Conservation (phyloP, 2,888 invertebrate genomes). For the Ormyrus nitidulus region DNA sequence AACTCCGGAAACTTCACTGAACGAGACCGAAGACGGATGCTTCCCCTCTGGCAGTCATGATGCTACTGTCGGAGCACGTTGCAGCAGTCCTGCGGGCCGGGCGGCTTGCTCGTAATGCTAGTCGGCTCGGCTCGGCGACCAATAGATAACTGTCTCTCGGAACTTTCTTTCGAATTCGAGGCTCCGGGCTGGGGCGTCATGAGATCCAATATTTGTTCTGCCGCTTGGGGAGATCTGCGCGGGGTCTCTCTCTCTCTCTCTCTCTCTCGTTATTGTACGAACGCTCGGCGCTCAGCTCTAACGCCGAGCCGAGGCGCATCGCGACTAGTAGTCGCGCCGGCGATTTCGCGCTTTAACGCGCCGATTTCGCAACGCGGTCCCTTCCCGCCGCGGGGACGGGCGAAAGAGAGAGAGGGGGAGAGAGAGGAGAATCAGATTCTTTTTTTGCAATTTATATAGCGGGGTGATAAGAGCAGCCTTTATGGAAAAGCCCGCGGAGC, state of each 20-base stretch:
- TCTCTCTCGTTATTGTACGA: no score
- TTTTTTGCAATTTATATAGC: constrained; percentile 1
- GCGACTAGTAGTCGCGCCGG: no score
- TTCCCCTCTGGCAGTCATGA: neutral
- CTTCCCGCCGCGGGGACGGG: no score
- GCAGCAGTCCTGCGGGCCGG: neutral
- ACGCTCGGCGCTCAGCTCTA: no score
- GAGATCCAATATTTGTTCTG: constrained; percentile 35
- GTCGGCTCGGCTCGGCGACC: constrained; percentile 1
- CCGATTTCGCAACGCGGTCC: no score
- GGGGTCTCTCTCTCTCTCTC: no score
- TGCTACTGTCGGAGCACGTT: neutral
- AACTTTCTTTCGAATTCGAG: constrained; percentile 39
- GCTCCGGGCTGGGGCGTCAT: constrained; percentile 4
- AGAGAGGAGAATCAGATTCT: no score
- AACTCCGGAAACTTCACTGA: no score
- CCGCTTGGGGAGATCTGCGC: neutral
- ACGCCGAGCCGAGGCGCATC: no score
- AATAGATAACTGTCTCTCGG: constrained; percentile 27
- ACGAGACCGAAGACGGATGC: no score
- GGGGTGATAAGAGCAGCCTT: neutral
- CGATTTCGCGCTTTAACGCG: no score
- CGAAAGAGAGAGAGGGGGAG: no score
- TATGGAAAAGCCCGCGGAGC: constrained; percentile 14
- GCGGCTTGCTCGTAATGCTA: neutral